Conservation (phyloP, 1,140 invertebrate genomes). For the Papilio polyxenes region DNA sequence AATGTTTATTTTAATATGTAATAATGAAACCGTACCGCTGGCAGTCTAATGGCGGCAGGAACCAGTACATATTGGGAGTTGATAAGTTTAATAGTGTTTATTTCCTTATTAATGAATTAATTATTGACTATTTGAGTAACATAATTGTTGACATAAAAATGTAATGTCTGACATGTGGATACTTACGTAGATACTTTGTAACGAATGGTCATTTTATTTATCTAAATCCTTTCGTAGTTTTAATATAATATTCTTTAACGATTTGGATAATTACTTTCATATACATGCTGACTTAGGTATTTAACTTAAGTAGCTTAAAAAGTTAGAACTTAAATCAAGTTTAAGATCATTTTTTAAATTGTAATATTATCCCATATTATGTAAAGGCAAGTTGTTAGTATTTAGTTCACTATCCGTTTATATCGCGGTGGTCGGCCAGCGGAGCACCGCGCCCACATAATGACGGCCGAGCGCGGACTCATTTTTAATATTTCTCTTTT, state of each 20-base stretch:
- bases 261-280: neutral
- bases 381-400: neutral
- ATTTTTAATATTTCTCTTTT: constrained; percentile 67
- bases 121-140: constrained; percentile 19
- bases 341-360: neutral
- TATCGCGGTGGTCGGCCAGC: neutral
- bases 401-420: neutral
- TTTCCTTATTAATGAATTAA: constrained; percentile 34
- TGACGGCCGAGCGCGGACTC: constrained; percentile 52
- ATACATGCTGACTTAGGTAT: neutral
- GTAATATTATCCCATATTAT: neutral
- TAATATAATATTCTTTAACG: neutral
- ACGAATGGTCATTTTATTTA: constrained; percentile 3
- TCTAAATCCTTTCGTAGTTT: neutral
- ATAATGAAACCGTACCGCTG: constrained; percentile 27
- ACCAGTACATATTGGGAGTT: constrained; percentile 28
- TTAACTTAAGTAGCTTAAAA: neutral
- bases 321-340: neutral
- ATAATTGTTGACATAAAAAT: constrained; percentile 27
- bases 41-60: constrained; percentile 29
- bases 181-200: constrained; percentile 10
- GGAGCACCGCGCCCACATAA: constrained; percentile 44
- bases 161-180: constrained; percentile 12
- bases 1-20: constrained; percentile 42
- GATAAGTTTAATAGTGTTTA: constrained; percentile 26